A percentile compares a stretch with the other conserved stretches of the same genome.
Evolutionary conservation across 2,797 vertebrate genomes (phyloP).

Genomic region (Leptatherina wallacei): DNA sequence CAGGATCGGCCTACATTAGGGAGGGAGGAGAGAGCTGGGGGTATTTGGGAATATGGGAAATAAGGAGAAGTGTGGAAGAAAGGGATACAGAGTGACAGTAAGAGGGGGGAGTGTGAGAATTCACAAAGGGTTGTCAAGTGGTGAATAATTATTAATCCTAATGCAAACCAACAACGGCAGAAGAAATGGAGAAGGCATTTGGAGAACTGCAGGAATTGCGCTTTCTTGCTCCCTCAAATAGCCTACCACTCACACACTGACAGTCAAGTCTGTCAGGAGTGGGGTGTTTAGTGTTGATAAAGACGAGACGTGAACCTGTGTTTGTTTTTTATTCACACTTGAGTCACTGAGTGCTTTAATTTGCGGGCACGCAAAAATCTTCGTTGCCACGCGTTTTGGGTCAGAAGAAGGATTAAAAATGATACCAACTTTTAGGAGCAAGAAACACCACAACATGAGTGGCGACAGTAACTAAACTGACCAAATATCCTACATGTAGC

Average conservation of each 20-base stretch:
- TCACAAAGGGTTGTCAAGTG: slow-evolving; percentile 23
- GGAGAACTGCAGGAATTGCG: slow-evolving; percentile 19
- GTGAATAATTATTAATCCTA: slow-evolving; percentile 26
- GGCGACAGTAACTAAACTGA: not conserved
- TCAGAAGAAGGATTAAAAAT: not conserved
- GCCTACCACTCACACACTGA: not conserved
- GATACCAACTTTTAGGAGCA: slow-evolving; percentile 37
- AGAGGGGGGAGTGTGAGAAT: not conserved
- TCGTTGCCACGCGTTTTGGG: not conserved
- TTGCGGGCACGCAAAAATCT: slow-evolving; percentile 8
- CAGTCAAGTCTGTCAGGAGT: slow-evolving; percentile 11
- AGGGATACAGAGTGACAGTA: not conserved
- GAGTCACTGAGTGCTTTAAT: not conserved
- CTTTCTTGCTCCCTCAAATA: not conserved
- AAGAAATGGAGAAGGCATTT: slow-evolving; percentile 27
- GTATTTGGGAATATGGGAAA: slow-evolving; percentile 16
- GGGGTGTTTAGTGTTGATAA: not conserved
- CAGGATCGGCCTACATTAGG: slow-evolving; percentile 14
- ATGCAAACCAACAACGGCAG: slow-evolving; percentile 24
- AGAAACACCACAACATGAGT: not conserved
- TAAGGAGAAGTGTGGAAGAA: not conserved
- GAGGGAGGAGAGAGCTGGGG: slow-evolving; percentile 12
- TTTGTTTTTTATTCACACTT: not conserved
- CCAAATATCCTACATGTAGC: too few relatives aligned
- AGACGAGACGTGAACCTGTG: slow-evolving; percentile 14